Conservation (phyloP, 2,888 invertebrate species). For the Amblyjoppa proteus region DNA sequence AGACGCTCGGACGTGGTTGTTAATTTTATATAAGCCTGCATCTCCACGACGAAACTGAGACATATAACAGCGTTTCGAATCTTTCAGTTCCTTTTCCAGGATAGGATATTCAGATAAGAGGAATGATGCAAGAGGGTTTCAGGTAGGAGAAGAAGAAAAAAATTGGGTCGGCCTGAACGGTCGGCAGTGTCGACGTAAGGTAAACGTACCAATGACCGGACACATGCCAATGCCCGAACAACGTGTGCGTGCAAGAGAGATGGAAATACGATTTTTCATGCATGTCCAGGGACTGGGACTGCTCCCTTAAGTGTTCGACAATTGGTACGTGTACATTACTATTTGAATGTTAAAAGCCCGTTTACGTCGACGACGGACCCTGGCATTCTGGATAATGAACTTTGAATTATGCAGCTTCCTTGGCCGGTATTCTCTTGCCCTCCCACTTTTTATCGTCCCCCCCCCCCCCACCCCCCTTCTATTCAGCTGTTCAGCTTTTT, state of each 20-base stretch:
- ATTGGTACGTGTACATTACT: constrained; percentile 6
- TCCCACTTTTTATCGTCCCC: constrained; percentile 50
- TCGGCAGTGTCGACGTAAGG: constrained; percentile 51
- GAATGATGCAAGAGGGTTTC: constrained; percentile 42
- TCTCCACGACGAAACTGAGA: constrained; percentile 1
- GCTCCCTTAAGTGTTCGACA: too few species aligned
- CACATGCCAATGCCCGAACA: too few species aligned
- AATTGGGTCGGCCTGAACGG: constrained; percentile 68
- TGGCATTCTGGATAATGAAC: constrained; percentile 75
- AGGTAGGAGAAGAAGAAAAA: constrained; percentile 29
- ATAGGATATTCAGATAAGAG: neutral
- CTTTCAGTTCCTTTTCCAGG: constrained; percentile 32
- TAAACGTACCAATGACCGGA: too few species aligned
- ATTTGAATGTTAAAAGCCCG: constrained; percentile 70
- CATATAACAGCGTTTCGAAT: constrained; percentile 43
- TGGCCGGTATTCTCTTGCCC: constrained; percentile 41
- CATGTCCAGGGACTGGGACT: too few species aligned
- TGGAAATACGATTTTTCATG: too few species aligned
- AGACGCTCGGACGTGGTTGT: constrained; percentile 20
- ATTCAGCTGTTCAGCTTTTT: constrained; percentile 7
- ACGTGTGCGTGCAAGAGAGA: too few species aligned
- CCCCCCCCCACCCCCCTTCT: too few species aligned
- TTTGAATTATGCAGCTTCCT: constrained; percentile 78
- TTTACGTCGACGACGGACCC: constrained; percentile 61
- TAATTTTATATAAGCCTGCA: constrained; percentile 41